Conservation (phyloP, 2,888 invertebrate species). For the Cephus sareptanus region DNA sequence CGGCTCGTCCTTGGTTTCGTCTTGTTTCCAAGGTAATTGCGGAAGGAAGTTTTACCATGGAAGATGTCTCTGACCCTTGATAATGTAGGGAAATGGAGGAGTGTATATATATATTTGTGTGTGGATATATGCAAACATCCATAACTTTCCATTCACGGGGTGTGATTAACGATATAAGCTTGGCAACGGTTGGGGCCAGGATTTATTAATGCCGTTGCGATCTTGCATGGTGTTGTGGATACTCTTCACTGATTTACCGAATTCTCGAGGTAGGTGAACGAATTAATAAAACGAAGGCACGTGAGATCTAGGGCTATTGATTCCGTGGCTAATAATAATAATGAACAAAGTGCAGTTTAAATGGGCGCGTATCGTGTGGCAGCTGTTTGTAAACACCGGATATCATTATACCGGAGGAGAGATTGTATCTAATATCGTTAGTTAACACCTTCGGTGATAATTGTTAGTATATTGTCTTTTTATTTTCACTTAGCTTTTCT, state of each 20-base stretch:
- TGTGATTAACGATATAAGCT: not conserved
- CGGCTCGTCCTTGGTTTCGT: conserved; percentile 87
- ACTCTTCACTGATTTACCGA: not conserved
- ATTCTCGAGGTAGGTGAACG: not conserved
- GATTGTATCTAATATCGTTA: not conserved
- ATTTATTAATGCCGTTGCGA: not conserved
- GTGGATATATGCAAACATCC: not conserved
- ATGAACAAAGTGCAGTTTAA: not conserved
- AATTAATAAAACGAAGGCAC: not conserved
- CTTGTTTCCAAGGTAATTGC: conserved; percentile 85
- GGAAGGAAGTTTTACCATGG: not conserved
- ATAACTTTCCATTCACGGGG: not conserved
- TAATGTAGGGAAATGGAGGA: not conserved
- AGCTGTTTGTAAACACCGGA: not conserved
- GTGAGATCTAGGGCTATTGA: not conserved
- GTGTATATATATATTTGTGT: not conserved
- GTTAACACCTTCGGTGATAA: not conserved
- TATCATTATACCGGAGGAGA: not conserved
- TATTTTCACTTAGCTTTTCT: not conserved
- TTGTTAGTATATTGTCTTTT: not conserved
- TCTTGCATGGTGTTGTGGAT: not conserved
- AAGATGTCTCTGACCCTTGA: not conserved
- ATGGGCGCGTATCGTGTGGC: not conserved
- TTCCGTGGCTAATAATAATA: not conserved
- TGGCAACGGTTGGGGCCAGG: not conserved